Evolutionary conservation across 2,113 vertebrate genomes (phyloP).

Genomic region (Centrocercus urophasianus): DNA sequence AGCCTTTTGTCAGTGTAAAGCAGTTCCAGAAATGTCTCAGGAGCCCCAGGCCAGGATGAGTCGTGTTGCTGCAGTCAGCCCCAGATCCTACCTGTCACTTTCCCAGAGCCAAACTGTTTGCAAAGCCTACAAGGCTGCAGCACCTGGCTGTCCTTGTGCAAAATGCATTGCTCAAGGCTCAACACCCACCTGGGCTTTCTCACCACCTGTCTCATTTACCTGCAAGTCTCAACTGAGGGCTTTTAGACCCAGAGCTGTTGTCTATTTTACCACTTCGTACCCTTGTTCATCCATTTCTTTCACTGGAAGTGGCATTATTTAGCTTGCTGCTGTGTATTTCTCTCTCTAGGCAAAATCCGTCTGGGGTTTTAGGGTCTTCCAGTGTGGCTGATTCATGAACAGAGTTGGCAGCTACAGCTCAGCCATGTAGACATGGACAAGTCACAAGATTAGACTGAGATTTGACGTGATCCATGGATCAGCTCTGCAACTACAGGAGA

Average conservation of each 20-base stretch:
- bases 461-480: accelerated
- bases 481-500: neutral
- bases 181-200: neutral
- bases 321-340: neutral
- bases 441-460: neutral
- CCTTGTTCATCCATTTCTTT: accelerated
- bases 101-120: accelerated
- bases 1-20: neutral
- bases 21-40: neutral
- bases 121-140: accelerated
- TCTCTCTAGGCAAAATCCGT: neutral
- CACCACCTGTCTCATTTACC: neutral
- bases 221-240: neutral
- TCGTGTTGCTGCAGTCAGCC: neutral
- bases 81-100: neutral
- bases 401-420: neutral
- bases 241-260: neutral
- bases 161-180: neutral
- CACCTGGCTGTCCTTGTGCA: neutral
- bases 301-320: neutral
- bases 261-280: neutral
- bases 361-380: neutral
- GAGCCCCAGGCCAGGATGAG: neutral
- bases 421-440: neutral
- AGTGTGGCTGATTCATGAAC: neutral